Conservation (phyloP, 2,888 invertebrate species). For the Clivina fossor region DNA sequence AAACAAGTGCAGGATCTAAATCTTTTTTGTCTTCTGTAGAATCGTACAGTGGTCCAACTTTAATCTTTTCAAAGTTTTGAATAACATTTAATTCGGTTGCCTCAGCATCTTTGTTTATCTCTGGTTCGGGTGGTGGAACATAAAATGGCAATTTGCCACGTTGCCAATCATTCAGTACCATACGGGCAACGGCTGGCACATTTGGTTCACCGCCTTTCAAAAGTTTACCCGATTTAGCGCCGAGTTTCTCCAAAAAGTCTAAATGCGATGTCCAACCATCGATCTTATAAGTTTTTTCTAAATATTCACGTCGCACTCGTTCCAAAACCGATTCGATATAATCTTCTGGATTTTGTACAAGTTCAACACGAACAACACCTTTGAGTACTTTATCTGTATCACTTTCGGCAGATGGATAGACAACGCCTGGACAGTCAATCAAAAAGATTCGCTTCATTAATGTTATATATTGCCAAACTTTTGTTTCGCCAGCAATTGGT, state of each 20-base stretch:
- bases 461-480: constrained; percentile 99
- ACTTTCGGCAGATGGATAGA: constrained; percentile 94
- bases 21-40: constrained; percentile 57
- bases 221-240: constrained; percentile 83
- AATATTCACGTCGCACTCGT: constrained; percentile 85
- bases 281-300: constrained; percentile 87
- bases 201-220: constrained; percentile 98
- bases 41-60: constrained; percentile 70
- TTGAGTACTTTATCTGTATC: constrained; percentile 95
- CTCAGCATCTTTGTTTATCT: constrained; percentile 54
- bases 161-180: constrained; percentile 99
- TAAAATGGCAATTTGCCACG: constrained; percentile 96
- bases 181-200: constrained; percentile 81
- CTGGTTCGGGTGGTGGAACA: constrained; percentile 75
- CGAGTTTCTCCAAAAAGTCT: constrained; percentile 91
- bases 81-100: constrained; percentile 55
- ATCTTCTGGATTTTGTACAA: constrained; percentile 92
- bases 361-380: constrained; percentile 95
- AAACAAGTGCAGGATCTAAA: constrained; percentile 45
- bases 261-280: constrained; percentile 76
- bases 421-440: constrained; percentile 98
- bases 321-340: constrained; percentile 86
- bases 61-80: constrained; percentile 83
- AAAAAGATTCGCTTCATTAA: constrained; percentile 95
- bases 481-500: constrained; percentile 96